Evolutionary conservation across 2,113 vertebrate genomes (phyloP), one percentile per base, ranked within the genome.

Genomic region (Tyto alba): DNA sequence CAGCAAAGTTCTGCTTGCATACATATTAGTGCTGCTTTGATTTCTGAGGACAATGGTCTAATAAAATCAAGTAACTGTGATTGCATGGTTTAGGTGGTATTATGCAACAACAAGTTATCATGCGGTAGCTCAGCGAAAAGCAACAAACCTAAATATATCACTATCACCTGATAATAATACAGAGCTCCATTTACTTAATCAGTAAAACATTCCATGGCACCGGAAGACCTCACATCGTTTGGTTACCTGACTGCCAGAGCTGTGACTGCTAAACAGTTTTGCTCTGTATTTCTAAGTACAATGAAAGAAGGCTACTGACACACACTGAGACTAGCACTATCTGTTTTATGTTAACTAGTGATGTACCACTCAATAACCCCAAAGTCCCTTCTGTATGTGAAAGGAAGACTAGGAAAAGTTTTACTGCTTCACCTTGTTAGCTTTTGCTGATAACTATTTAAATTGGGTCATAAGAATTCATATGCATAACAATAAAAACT

Each of bases 151-250:
- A 90, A 91, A 96, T 68, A 48, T 60, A 84, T 63, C 22, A 64
- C 48, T 50, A 92, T 80, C n/a, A 90, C 75, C 47, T 73, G 92
- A 79, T 64, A 81, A 75, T 80, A 91, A 86, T 40, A 56, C 50
- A 94, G 77, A 96, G 30, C 10, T 77, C 89, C 32, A 45, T 95
- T 96, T 84, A 45, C 59, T 50, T 93, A 72, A 93, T 96, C 94
- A 88, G 64, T 63, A 69, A 90, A 95, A 73, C 79, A 41, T 38
- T 74, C 11, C 3, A 9, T 50, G 11, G 68, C 83, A 53, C 13
- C 75, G 40, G 90, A 81, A 94, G 85, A 89, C 63, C 59, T 34
- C 43, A 38, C 19, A 38, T 10, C 9, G 11, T 85, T 91, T 91
- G 62, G 74, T 69, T 83, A 85, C 55, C 79, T 90, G 56, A 66